phyloP scores from a whole-genome alignment of 2,113 vertebrate genomes.

The Phaetusa simplex region DNA sequence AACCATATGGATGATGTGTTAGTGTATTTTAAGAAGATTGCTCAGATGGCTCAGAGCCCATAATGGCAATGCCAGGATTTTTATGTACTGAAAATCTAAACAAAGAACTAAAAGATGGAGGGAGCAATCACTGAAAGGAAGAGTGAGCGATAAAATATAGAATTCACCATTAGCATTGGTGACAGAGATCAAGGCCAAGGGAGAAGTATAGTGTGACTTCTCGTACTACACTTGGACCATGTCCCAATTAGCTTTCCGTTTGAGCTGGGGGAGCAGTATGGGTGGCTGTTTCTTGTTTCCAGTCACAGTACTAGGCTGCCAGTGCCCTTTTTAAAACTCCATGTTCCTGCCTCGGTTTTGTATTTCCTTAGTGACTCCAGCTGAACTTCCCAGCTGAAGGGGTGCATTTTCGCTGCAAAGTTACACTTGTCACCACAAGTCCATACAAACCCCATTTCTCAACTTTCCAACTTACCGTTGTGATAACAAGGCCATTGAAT shows the following conservation, averaged over 20 bases:
- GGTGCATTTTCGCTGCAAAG: neutral
- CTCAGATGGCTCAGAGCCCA: conserved; percentile 52
- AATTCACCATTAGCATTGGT: neutral
- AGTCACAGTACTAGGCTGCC: neutral
- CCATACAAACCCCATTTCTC: neutral
- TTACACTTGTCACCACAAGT: neutral
- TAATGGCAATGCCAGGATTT: conserved; percentile 27
- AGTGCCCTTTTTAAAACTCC: neutral
- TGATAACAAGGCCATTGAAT: neutral
- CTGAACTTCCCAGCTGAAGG: neutral
- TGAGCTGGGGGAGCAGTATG: neutral
- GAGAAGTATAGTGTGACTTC: neutral
- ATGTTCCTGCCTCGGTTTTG: neutral
- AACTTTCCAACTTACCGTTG: neutral
- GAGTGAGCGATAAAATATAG: neutral
- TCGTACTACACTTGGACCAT: neutral
- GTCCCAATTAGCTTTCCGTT: neutral
- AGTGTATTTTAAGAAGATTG: conserved; percentile 62
- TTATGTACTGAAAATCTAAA: conserved; percentile 25
- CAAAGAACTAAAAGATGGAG: neutral
- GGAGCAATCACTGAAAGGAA: neutral
- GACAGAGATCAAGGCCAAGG: neutral
- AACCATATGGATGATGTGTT: conserved; percentile 51
- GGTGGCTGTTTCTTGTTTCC: neutral
- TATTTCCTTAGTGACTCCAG: neutral